A percentile compares a stretch with the other conserved stretches of the same genome.
Evolutionary conservation across 2,888 invertebrate species (phyloP).

Genomic region (Drosophila koepferae): DNA sequence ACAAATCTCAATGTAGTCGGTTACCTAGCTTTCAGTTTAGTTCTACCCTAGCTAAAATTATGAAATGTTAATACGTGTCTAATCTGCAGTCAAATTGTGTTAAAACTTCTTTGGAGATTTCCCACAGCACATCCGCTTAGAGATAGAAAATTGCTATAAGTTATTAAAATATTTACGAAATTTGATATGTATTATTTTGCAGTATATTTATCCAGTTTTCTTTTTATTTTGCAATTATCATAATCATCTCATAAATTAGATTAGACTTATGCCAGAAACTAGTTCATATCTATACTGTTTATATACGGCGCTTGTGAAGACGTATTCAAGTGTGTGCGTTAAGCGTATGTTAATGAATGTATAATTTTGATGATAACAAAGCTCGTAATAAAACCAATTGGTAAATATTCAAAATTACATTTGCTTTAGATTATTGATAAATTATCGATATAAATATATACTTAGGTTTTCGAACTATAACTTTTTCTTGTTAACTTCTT

Average conservation of each 20-base stretch:
- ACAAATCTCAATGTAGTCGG: background rate
- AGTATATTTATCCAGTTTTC: slow-evolving; percentile 4
- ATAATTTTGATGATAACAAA: background rate
- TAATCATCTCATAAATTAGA: slow-evolving; percentile 15
- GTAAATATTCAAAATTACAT: background rate
- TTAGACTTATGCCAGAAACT: slow-evolving; percentile 25
- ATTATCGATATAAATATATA: background rate
- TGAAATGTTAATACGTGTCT: background rate
- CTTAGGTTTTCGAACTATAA: no score
- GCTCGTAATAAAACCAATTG: background rate
- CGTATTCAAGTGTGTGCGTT: slow-evolving; percentile 1
- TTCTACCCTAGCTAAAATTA: background rate
- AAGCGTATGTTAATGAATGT: slow-evolving; percentile 5
- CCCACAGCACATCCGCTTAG: slow-evolving; percentile 9
- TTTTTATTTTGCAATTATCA: slow-evolving; percentile 20
- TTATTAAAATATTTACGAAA: slow-evolving; percentile 10
- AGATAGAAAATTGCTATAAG: background rate
- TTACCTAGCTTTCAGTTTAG: background rate
- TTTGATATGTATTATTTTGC: slow-evolving; percentile 12
- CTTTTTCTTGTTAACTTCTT: no score
- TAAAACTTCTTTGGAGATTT: slow-evolving; percentile 1
- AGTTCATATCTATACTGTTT: slow-evolving; percentile 15
- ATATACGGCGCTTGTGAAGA: background rate
- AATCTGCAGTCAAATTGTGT: background rate
- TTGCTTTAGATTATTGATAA: background rate